phyloP scores from a whole-genome alignment of 1,140 invertebrate genomes.

The Cataglyphis hispanica region DNA sequence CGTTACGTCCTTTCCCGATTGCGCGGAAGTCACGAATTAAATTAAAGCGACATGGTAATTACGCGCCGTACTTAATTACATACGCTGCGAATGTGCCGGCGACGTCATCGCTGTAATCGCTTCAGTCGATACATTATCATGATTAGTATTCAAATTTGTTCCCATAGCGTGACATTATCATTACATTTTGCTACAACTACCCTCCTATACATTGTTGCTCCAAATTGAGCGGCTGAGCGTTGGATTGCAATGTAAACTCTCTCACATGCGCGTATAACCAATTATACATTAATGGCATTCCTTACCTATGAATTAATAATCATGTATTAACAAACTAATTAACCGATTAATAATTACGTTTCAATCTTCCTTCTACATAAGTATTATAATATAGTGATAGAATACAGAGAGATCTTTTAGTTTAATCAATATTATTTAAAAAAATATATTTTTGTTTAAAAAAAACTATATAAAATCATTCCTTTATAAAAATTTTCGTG shows the following conservation, averaged over 20 bases:
- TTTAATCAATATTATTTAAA: too few species aligned
- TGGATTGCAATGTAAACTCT: conserved; percentile 18
- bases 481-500: too few species aligned
- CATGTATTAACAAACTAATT: conserved; percentile 33
- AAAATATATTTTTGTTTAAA: neutral
- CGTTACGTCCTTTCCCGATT: conserved; percentile 1
- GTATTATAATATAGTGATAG: neutral
- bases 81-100: neutral
- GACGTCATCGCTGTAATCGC: conserved; percentile 15
- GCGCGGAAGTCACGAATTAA: conserved; percentile 25
- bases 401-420: too few species aligned
- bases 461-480: neutral
- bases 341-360: conserved; percentile 32
- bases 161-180: conserved; percentile 23
- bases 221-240: conserved; percentile 21
- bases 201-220: neutral
- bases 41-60: conserved; percentile 44
- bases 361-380: neutral
- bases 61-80: neutral
- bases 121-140: conserved; percentile 27
- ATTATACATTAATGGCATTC: conserved; percentile 29
- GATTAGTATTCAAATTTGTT: conserved; percentile 47
- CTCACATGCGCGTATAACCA: conserved; percentile 3
- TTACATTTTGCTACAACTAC: conserved; percentile 37
- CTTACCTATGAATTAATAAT: conserved; percentile 34